Evolutionary conservation across 2,888 invertebrate species (phyloP), one percentile per base, ranked within the genome.

Genomic region (Cephus sareptanus): DNA sequence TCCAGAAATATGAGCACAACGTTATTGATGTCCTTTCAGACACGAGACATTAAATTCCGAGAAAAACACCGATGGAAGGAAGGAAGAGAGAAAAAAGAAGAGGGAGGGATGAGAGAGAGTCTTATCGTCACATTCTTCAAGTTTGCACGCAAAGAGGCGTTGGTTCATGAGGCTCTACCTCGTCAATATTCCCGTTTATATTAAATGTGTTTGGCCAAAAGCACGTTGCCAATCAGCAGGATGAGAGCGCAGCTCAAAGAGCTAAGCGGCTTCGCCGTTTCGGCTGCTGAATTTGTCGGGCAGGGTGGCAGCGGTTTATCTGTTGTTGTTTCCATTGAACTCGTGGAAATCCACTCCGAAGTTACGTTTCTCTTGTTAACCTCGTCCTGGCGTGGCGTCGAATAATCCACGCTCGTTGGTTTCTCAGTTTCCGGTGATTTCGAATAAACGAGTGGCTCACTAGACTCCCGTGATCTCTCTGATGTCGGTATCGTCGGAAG

Each of bases 351-450:
- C 31, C 11, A 31, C 0, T 15, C 56, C 30, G 4, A 79, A 74
- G 76, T 79, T 34, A 83, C 83, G n/a, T 80, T 75, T 68, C 82
- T 84, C 37, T 84, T 76, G 79, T 87, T 85, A 74, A 84, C 84
- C 31, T 86, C 85, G 12, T 76, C 6, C 34, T 30, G 6, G 23
- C n/a, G 30, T 13, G 74, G 9, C 30, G 35, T 37, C 74, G 35
- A 12, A 74, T 30, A 3, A 31, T 30, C n/a, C 30, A 23, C 13
- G 34, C 30, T 71, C 33, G n/a, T n/a, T 33, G 71, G 23, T 23
- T 23, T 23, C 6, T 56, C 6, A 15, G 6, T 15, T 23, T 56
- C 23, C 9, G 56, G 1, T 9, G 56, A 2, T 34, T 69, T 13
- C 68, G 23, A 23, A 56, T 56, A 23, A 23, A 11, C n/a, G 34